Evolutionary conservation across 2,888 invertebrate species (phyloP).

Genomic region (Nemapogon koenigi): DNA sequence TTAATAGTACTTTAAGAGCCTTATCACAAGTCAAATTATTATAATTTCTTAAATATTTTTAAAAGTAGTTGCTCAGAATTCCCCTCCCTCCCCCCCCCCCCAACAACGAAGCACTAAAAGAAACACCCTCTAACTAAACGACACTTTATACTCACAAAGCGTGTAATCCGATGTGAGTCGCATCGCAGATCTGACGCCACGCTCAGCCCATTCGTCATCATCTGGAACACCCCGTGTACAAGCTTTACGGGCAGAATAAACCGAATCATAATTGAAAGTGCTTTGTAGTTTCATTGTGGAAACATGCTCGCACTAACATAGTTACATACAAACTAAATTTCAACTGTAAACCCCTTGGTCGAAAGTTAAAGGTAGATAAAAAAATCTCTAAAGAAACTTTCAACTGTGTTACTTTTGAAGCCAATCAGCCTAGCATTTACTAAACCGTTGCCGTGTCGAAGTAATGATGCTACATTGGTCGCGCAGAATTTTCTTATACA

Average conservation of each 20-base stretch:
- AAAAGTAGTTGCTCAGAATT: too few relatives aligned
- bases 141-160: constrained; percentile 14
- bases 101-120: constrained; percentile 2
- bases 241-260: constrained; percentile 4
- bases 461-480: too few relatives aligned
- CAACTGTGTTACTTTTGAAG: too few relatives aligned
- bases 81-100: too few relatives aligned
- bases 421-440: too few relatives aligned
- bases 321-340: background rate
- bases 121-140: constrained; percentile 11
- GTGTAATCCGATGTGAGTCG: constrained; percentile 15
- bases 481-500: too few relatives aligned
- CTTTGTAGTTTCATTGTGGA: constrained; percentile 10
- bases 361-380: too few relatives aligned
- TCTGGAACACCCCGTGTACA: constrained; percentile 10
- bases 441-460: too few relatives aligned
- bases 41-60: too few relatives aligned
- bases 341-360: background rate
- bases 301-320: constrained; percentile 17
- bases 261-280: constrained; percentile 2
- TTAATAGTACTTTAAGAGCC: too few relatives aligned
- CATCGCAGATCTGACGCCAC: constrained; percentile 10
- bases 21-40: too few relatives aligned
- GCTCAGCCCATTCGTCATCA: constrained; percentile 10
- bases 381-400: too few relatives aligned